Evolutionary conservation across 2,888 invertebrate genomes (phyloP).

Genomic region (Clitarchus hookeri): DNA sequence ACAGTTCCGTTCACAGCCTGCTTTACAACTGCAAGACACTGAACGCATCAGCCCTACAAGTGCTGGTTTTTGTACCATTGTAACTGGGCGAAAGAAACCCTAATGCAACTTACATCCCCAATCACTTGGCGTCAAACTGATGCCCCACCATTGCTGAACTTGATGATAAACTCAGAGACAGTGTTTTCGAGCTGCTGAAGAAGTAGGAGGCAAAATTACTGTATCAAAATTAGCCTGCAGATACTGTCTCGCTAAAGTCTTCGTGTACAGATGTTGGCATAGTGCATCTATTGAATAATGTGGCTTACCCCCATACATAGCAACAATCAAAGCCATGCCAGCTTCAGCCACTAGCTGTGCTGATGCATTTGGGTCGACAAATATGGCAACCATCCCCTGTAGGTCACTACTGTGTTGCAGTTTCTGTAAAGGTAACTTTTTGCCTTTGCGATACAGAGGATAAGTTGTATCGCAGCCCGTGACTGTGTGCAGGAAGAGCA

Average conservation of each 20-base stretch:
- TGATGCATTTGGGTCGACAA: neutral
- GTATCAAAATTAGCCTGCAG: neutral
- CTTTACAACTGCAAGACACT: neutral
- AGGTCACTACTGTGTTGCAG: neutral
- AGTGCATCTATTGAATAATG: neutral
- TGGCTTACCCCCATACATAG: neutral
- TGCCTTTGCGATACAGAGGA: neutral
- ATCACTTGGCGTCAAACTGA: neutral
- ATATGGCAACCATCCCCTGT: neutral
- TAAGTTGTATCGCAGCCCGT: constrained; percentile 10
- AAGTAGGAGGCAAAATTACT: neutral
- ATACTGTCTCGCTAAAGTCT: neutral
- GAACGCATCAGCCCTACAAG: neutral
- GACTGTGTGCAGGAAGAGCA: neutral
- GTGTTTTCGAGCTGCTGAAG: neutral
- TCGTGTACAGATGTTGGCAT: neutral
- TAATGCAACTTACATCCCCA: neutral
- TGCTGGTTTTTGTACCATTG: neutral
- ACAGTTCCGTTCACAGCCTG: neutral
- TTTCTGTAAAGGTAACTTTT: neutral
- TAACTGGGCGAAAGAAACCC: neutral
- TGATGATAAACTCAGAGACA: neutral
- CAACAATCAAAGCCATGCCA: neutral
- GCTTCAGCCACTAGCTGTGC: neutral
- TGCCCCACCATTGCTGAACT: neutral